phyloP scores from a whole-genome alignment of 2,888 invertebrate species.

The Myathropa florea region DNA sequence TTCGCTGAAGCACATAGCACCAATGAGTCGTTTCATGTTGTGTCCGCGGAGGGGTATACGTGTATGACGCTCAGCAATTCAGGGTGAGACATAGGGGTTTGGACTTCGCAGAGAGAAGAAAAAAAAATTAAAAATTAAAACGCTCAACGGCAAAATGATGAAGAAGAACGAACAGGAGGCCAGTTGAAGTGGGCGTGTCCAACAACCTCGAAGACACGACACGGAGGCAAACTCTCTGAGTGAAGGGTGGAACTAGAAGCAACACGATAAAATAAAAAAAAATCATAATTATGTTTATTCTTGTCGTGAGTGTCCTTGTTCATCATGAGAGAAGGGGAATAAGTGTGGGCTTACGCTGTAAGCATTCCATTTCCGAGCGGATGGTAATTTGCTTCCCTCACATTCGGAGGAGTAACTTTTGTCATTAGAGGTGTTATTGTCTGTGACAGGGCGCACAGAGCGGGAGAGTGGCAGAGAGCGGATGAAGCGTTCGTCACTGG shows the following conservation, averaged over 20 bases:
- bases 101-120: neutral
- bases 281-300: slow-evolving; percentile 50
- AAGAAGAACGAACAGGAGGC: slow-evolving; percentile 32
- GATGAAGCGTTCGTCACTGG: slow-evolving; percentile 61
- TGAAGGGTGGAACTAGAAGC: neutral
- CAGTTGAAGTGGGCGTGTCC: slow-evolving; percentile 10
- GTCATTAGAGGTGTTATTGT: slow-evolving; percentile 63
- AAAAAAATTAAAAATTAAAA: slow-evolving; percentile 53
- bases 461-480: neutral
- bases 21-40: slow-evolving; percentile 30
- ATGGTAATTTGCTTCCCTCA: slow-evolving; percentile 48
- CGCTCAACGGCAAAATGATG: slow-evolving; percentile 44
- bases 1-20: slow-evolving; percentile 17
- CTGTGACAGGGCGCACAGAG: slow-evolving; percentile 38
- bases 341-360: slow-evolving; percentile 13
- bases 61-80: neutral
- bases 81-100: neutral
- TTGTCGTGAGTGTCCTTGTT: slow-evolving; percentile 15
- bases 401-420: slow-evolving; percentile 45
- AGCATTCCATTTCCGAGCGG: slow-evolving; percentile 58
- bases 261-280: slow-evolving; percentile 10
- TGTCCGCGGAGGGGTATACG: neutral
- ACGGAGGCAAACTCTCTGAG: neutral
- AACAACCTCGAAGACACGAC: neutral
- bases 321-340: neutral